Conservation (phyloP, 2,888 invertebrate genomes). For the Amiota mariae region DNA sequence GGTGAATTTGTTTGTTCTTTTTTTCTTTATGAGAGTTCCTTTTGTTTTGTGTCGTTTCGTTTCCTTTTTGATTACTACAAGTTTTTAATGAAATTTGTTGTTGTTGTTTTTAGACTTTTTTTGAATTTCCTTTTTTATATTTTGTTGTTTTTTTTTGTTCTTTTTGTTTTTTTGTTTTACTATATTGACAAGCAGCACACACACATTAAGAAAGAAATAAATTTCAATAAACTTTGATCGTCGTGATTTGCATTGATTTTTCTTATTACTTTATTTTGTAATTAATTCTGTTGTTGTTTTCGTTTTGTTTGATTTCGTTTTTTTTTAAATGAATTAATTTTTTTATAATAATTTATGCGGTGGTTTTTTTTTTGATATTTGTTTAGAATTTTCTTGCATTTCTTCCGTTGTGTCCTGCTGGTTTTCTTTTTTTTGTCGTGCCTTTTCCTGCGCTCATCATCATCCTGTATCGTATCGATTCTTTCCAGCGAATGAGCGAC, state of each 20-base stretch:
- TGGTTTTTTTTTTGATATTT: conserved; percentile 1
- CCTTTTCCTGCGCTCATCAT: conserved; percentile 16
- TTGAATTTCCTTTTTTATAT: neutral
- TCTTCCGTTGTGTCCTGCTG: neutral
- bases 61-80: neutral
- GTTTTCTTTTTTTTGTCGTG: neutral
- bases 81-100: neutral
- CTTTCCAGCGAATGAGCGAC: conserved; percentile 6
- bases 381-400: neutral
- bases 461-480: conserved; percentile 13
- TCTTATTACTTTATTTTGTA: conserved; percentile 43
- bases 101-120: neutral
- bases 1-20: neutral
- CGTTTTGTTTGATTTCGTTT: neutral
- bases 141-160: neutral
- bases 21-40: conserved; percentile 16
- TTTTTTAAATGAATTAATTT: neutral
- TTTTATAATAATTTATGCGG: neutral
- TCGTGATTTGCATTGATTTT: neutral
- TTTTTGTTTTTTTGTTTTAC: neutral
- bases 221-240: conserved; percentile 7
- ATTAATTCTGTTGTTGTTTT: neutral
- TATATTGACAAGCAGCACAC: conserved; percentile 7
- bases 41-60: neutral
- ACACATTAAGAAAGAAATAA: conserved; percentile 13